Conservation (phyloP, 2,888 invertebrate genomes). For the Andrena bucephala region DNA sequence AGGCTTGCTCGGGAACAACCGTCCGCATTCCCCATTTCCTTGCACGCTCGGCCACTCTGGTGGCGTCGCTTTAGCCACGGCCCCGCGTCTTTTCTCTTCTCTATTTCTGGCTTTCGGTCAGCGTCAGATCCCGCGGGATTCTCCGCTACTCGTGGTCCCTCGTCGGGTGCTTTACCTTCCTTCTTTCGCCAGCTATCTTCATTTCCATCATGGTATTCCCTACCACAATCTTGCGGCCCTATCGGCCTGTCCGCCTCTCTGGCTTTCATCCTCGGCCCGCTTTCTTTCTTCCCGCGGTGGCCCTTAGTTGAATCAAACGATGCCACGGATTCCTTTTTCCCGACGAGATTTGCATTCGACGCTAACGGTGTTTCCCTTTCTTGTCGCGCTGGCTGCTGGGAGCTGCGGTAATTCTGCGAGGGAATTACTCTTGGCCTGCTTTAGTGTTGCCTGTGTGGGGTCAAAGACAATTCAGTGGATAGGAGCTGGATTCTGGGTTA, state of each 20-base stretch:
- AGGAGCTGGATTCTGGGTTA: background rate
- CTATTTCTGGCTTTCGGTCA: constrained; percentile 70
- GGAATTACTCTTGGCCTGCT: constrained; percentile 20
- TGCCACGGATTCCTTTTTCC: constrained; percentile 35
- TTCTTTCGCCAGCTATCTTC: constrained; percentile 53
- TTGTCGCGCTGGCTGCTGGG: background rate
- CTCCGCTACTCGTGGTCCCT: constrained; percentile 40
- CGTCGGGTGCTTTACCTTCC: constrained; percentile 43
- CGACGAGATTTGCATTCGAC: constrained; percentile 45
- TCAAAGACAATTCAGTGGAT: background rate
- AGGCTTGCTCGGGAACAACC: constrained; percentile 31
- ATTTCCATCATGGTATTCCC: constrained; percentile 61
- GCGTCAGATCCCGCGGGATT: constrained; percentile 73
- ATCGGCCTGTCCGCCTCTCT: constrained; percentile 38
- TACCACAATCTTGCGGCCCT: constrained; percentile 42
- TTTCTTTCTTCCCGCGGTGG: constrained; percentile 16
- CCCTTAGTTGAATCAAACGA: constrained; percentile 38
- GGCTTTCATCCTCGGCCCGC: constrained; percentile 31
- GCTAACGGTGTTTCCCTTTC: constrained; percentile 52
- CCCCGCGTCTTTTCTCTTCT: constrained; percentile 52
- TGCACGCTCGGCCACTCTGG: constrained; percentile 44
- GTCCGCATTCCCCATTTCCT: constrained; percentile 53
- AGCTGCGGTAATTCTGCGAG: constrained; percentile 15
- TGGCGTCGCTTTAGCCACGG: constrained; percentile 53
- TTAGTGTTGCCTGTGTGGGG: constrained; percentile 3